Percentiles rank a stretch among this genome's conserved stretches.
phyloP scores from a whole-genome alignment of 1,140 invertebrate genomes.

The Sogatella furcifera region DNA sequence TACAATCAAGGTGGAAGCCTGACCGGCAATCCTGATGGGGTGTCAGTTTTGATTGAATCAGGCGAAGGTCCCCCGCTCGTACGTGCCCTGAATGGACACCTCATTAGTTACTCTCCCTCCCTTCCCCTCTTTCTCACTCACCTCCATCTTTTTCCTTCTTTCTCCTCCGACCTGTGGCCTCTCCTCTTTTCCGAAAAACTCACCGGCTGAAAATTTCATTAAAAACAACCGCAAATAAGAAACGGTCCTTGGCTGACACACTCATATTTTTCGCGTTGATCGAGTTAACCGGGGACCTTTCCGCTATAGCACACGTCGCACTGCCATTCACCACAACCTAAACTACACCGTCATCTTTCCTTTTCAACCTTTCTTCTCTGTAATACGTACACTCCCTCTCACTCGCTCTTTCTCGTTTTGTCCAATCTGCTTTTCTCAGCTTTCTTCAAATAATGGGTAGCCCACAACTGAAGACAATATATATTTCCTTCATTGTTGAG shows the following conservation, averaged over 20 bases:
- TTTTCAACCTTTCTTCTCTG: too few relatives aligned
- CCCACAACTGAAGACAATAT: too few relatives aligned
- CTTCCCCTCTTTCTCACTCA: neutral
- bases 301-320: too few relatives aligned
- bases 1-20: neutral
- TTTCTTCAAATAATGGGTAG: too few relatives aligned
- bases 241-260: neutral
- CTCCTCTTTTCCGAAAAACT: neutral
- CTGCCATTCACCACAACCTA: too few relatives aligned
- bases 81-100: neutral
- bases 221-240: slow-evolving; percentile 3
- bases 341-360: too few relatives aligned
- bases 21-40: neutral
- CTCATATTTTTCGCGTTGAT: neutral
- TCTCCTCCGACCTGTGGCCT: neutral
- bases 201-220: neutral
- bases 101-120: neutral
- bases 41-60: slow-evolving; percentile 4
- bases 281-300: neutral
- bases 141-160: too few relatives aligned
- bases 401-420: too few relatives aligned
- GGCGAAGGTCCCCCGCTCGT: neutral
- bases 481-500: too few relatives aligned
- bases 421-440: too few relatives aligned
- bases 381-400: too few relatives aligned